These are phyloP conservation scores for Ispidina picta DNA, from an alignment of 2,797 vertebrate species.

Conservation along the genomic window DNA sequence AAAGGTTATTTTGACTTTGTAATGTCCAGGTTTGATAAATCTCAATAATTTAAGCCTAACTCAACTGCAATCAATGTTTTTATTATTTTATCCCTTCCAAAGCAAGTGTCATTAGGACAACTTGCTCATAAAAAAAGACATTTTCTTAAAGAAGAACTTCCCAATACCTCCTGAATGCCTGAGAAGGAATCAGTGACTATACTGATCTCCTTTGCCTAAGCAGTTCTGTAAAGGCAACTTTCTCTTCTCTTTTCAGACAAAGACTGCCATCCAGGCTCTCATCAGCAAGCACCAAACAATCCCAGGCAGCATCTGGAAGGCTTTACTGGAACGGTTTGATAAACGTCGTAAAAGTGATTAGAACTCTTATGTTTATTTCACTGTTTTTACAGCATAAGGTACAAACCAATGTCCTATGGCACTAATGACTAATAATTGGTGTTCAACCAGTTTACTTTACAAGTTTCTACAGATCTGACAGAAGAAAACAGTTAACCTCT, in stretches of 20 bases:
- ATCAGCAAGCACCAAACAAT: conserved; percentile 92
- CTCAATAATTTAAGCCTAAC: neutral
- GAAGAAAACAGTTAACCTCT: neutral
- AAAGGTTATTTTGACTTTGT: neutral
- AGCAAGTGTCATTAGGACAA: neutral
- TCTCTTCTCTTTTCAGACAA: conserved; percentile 82
- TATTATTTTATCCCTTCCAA: neutral
- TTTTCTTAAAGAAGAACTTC: neutral
- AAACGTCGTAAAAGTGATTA: conserved; percentile 80
- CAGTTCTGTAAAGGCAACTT: neutral
- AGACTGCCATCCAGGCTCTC: conserved; percentile 88
- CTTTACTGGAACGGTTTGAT: conserved; percentile 89
- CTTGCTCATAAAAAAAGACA: neutral
- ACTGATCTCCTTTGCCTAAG: neutral
- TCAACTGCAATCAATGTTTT: neutral
- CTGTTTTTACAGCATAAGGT: conserved; percentile 1
- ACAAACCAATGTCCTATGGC: neutral
- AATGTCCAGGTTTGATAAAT: neutral
- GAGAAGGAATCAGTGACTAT: neutral
- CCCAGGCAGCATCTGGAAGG: conserved; percentile 90
- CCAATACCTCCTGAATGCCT: neutral
- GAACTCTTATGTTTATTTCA: conserved; percentile 19
- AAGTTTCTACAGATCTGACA: neutral
- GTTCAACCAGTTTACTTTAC: neutral
- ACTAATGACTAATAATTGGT: neutral